Percentiles rank a stretch among this genome's conserved stretches.
phyloP scores from a whole-genome alignment of 2,797 vertebrate genomes.

The Anguilla pacifica region DNA sequence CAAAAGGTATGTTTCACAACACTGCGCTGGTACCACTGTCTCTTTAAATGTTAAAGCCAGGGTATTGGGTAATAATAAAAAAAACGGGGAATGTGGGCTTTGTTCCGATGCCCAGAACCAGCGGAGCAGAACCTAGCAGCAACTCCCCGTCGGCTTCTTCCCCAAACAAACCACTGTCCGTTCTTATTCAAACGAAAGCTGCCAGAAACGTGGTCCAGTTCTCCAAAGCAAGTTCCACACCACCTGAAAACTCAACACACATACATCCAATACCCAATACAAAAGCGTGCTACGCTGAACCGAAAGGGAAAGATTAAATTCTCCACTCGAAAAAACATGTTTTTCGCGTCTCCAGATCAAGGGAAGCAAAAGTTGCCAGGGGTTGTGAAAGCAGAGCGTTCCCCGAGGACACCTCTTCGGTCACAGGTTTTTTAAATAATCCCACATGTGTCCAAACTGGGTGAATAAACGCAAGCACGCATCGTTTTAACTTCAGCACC shows the following conservation, averaged over 20 bases:
- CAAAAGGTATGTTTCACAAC: background rate
- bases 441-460: background rate
- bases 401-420: background rate
- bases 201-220: background rate
- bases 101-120: conserved; percentile 1
- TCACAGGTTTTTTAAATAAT: conserved; percentile 3
- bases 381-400: background rate
- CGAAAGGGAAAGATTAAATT: background rate
- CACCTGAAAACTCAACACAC: background rate
- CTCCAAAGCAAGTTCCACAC: background rate
- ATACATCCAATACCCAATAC: background rate
- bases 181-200: background rate
- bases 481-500: conserved; percentile 16
- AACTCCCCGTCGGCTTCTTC: background rate
- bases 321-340: background rate
- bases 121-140: background rate
- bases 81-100: conserved; percentile 5
- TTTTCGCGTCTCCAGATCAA: background rate
- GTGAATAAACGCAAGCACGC: conserved; percentile 43
- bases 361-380: conserved; percentile 18
- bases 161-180: background rate
- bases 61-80: background rate
- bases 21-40: background rate
- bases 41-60: conserved; percentile 3
- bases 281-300: background rate